Conservation (phyloP, 2,113 vertebrate genomes). For the Lagopus leucura region DNA sequence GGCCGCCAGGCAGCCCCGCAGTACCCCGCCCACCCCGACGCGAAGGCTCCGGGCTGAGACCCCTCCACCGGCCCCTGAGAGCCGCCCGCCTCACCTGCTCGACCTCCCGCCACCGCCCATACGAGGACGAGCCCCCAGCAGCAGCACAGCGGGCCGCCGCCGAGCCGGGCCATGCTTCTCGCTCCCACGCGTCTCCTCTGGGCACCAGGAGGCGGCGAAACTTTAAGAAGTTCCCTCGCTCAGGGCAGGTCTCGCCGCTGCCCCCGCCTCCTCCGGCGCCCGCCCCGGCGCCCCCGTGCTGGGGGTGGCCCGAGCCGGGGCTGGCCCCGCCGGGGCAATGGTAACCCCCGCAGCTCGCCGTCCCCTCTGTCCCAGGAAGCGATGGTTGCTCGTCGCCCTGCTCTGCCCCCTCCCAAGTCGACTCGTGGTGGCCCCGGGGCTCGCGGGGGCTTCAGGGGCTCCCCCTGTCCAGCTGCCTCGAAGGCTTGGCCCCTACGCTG, state of each 20-base stretch:
- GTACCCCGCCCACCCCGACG: too few relatives aligned
- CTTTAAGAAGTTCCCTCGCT: conserved; percentile 26
- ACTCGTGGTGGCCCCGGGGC: neutral
- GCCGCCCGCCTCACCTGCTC: too few relatives aligned
- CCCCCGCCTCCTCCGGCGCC: conserved; percentile 40
- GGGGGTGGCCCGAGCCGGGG: neutral
- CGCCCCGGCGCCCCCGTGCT: neutral
- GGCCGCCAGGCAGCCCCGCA: too few relatives aligned
- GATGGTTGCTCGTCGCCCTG: too few relatives aligned
- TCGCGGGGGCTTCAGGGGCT: neutral
- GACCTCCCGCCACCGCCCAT: neutral
- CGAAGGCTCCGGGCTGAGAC: too few relatives aligned
- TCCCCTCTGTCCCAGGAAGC: too few relatives aligned
- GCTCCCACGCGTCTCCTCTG: neutral
- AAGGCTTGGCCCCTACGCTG: neutral
- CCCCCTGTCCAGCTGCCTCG: too few relatives aligned
- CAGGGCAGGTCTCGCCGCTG: conserved; percentile 49
- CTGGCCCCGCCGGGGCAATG: neutral
- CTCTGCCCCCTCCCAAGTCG: neutral
- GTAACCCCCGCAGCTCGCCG: neutral
- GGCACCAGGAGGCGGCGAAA: neutral
- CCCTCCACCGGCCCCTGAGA: too few relatives aligned
- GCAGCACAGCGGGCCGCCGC: neutral
- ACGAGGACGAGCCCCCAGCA: conserved; percentile 48
- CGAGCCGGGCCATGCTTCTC: neutral